Conservation (phyloP, 2,113 vertebrate genomes). For the Fregetta grallaria region DNA sequence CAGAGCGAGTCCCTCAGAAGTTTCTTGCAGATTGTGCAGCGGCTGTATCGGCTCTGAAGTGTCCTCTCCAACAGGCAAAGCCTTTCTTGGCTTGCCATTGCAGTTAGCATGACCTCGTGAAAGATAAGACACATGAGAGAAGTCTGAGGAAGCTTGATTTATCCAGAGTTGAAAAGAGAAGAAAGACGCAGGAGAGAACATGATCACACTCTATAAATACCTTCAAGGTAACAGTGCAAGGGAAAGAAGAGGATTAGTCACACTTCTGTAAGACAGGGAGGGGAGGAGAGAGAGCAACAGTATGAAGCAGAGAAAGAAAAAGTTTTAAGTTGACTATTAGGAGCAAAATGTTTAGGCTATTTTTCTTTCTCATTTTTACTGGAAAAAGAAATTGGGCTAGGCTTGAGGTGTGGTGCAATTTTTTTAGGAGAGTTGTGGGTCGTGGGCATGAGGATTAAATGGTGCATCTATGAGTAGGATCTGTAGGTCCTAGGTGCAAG, state of each 20-base stretch:
- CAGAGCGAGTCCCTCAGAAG: background rate
- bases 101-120: background rate
- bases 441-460: background rate
- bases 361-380: background rate
- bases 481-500: background rate
- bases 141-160: background rate
- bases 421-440: background rate
- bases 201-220: conserved; percentile 48
- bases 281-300: background rate
- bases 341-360: background rate
- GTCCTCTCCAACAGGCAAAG: background rate
- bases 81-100: background rate
- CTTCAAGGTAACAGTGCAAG: conserved; percentile 25
- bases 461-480: fast-evolving
- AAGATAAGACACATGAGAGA: background rate
- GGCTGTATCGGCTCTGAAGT: background rate
- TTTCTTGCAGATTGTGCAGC: background rate
- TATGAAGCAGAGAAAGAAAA: background rate
- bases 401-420: background rate
- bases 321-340: background rate
- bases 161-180: background rate
- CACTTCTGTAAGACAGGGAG: background rate
- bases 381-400: background rate
- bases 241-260: conserved; percentile 46
- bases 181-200: background rate